Conservation (phyloP, 2,888 invertebrate species). For the Stomorhina lunata region DNA sequence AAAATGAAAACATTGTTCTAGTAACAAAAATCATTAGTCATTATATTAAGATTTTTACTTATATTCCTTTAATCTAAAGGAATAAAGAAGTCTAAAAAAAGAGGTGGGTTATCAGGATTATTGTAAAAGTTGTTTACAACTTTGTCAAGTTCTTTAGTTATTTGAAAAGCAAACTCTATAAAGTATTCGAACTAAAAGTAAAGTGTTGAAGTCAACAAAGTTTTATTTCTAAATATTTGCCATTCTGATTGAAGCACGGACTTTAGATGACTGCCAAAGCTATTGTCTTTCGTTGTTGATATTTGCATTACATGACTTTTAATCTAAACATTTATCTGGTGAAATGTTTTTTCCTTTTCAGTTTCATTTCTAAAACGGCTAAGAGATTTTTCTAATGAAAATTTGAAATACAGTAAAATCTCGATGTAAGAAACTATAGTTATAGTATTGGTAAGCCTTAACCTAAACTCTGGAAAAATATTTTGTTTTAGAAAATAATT, state of each 20-base stretch:
- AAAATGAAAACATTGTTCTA: too few species aligned
- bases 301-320: conserved; percentile 25
- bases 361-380: background rate
- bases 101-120: background rate
- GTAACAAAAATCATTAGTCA: too few species aligned
- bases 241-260: background rate
- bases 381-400: too few species aligned
- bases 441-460: too few species aligned
- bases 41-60: too few species aligned
- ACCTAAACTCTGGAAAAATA: too few species aligned
- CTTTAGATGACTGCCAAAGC: background rate
- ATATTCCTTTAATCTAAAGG: too few species aligned
- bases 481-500: too few species aligned
- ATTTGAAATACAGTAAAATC: too few species aligned
- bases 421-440: too few species aligned
- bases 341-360: conserved; percentile 5
- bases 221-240: background rate
- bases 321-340: conserved; percentile 30
- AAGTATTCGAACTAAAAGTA: background rate
- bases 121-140: background rate
- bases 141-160: background rate
- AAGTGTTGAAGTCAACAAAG: background rate
- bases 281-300: background rate
- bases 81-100: background rate
- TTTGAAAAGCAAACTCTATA: background rate